Base-by-base conservation (phyloP, 1,140 invertebrate species). In the Pseudobourletiella spinata region DNA sequence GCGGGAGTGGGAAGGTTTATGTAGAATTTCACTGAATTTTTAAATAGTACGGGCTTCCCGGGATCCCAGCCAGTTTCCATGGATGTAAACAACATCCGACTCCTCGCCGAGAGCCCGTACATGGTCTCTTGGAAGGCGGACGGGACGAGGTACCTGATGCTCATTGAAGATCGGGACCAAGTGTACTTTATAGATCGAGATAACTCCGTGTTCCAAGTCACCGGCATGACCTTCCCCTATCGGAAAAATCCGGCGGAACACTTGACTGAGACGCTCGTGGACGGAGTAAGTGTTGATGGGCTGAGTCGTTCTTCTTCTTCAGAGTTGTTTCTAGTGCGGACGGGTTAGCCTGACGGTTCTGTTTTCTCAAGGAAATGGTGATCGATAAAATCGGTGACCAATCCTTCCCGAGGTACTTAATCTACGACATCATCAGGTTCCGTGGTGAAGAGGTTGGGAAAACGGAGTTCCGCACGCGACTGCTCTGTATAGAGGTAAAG, bases 61-160 rank as follows among this genome's bases (percentile, higher is more conserved):
- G 96, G 97, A 2, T 85, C 84, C 51, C 97, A 99, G 73, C 96
- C 97, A 0, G 92, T 99, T 0, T 98, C 94, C 0, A 96, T 99
- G 93, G 86, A 92, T 71, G 74, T 78, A 2, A 72, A 83, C 0
- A 99, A 99, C 76, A 79, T 99, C 15, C 77, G 75, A 44, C 79
- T 86, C 11, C 75, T 99, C 1, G 76, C 80, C 46, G 72, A 86
- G 64, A 91, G 91, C 73, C 87, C 86, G 0, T 99, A 99, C 72
- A 84, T 84, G 73, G 95, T 99, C 2, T 98, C 94, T 0, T 99
- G 96, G 96, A 99, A 99, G 75, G 97, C 97, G 16, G 97, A 99
- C 77, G 97, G 97, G 25, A 92, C 87, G 16, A 85, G 94, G 83
- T 99, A 98, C 74, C 88, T 99, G 86, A 95, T 99, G 89, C 76